Conservation (phyloP, 2,888 invertebrate genomes). For the Drosophila peninsularis region DNA sequence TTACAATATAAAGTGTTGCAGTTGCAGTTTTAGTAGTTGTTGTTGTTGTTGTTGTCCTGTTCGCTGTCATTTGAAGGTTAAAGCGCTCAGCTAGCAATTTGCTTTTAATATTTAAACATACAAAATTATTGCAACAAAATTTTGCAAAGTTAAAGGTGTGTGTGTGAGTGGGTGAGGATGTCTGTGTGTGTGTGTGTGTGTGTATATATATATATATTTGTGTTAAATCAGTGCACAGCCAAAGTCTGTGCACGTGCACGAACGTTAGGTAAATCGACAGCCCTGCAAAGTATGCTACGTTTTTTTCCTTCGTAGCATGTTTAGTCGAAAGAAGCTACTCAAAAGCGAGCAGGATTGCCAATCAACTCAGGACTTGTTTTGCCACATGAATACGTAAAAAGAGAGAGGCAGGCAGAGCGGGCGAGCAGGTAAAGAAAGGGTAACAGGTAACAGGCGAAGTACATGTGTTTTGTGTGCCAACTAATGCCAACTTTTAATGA, state of each 20-base stretch:
- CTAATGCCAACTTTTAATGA: constrained; percentile 49
- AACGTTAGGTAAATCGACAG: constrained; percentile 18
- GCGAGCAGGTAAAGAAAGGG: not conserved
- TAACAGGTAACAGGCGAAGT: not conserved
- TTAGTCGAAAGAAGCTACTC: constrained; percentile 29
- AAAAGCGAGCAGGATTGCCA: constrained; percentile 39
- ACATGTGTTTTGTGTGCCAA: constrained; percentile 12
- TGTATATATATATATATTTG: not conserved
- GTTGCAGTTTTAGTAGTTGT: constrained; percentile 13
- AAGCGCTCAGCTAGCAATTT: constrained; percentile 31
- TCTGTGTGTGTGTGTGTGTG: constrained; percentile 4
- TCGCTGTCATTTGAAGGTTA: constrained; percentile 37
- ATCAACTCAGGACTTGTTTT: constrained; percentile 35
- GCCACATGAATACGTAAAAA: constrained; percentile 20
- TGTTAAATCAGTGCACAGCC: constrained; percentile 13
- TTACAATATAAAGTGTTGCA: constrained; percentile 17
- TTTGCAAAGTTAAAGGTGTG: constrained; percentile 9
- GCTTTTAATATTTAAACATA: constrained; percentile 45
- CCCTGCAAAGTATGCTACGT: constrained; percentile 40
- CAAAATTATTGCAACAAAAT: constrained; percentile 41
- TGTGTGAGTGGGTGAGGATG: not conserved
- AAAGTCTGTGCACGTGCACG: constrained; percentile 32
- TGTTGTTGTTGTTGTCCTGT: constrained; percentile 18
- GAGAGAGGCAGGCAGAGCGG: not conserved
- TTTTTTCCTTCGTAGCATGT: constrained; percentile 10